phyloP scores from a whole-genome alignment of 2,797 vertebrate genomes.

The Adelosebastes latens region DNA sequence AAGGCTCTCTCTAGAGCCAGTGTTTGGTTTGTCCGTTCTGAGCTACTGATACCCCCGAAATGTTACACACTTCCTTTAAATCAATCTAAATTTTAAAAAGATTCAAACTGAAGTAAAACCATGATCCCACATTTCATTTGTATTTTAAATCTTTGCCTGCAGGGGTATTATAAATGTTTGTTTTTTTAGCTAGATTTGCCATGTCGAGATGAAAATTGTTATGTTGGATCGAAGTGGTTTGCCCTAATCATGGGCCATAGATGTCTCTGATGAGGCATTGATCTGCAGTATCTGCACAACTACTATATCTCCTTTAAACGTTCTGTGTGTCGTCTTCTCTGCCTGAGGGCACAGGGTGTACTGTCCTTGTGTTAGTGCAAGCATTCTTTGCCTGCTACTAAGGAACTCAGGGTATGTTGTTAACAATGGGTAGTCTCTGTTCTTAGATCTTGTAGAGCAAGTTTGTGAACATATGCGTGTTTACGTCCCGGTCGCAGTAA shows the following conservation, averaged over 20 bases:
- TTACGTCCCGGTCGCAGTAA: slow-evolving; percentile 11
- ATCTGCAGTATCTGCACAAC: slow-evolving; percentile 33
- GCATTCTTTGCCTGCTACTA: slow-evolving; percentile 28
- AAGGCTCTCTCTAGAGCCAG: too few species aligned
- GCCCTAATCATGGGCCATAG: background rate
- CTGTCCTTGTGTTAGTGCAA: slow-evolving; percentile 19
- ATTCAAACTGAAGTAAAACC: background rate
- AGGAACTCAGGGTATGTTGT: slow-evolving; percentile 72
- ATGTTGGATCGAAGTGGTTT: slow-evolving; percentile 1
- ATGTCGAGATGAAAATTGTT: background rate
- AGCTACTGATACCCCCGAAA: too few species aligned
- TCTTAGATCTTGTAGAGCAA: slow-evolving; percentile 37
- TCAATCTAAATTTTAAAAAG: background rate
- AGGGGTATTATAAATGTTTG: background rate
- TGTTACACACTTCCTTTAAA: background rate
- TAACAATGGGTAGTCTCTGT: background rate
- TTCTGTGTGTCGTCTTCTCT: background rate
- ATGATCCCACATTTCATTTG: background rate
- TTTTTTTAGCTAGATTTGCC: background rate
- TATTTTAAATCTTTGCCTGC: background rate
- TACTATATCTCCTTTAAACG: slow-evolving; percentile 24
- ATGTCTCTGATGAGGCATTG: slow-evolving; percentile 8
- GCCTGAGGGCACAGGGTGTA: slow-evolving; percentile 1
- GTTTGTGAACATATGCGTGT: slow-evolving; percentile 12
- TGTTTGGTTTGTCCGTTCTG: too few species aligned